These are phyloP conservation scores for Parambassis ranga DNA, from an alignment of 2,797 vertebrate genomes.

Conservation along the genomic window DNA sequence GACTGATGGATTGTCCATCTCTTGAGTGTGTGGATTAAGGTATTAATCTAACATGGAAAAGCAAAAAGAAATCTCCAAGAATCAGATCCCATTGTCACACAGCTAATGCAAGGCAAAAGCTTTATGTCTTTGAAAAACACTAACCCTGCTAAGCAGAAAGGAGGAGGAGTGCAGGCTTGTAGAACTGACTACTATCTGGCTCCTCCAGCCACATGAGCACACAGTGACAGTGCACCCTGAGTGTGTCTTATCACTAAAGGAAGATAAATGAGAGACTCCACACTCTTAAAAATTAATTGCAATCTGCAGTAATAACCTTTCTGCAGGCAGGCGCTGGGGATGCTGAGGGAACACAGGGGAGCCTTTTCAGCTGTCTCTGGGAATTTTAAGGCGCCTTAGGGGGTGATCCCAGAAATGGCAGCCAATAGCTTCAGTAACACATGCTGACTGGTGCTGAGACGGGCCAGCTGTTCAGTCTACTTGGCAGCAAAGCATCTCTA, in stretches of 20 bases:
- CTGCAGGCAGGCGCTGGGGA: constrained; percentile 41
- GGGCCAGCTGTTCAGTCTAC: constrained; percentile 63
- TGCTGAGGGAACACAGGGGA: constrained; percentile 29
- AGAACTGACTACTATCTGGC: constrained; percentile 32
- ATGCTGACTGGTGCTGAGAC: constrained; percentile 56
- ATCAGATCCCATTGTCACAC: constrained; percentile 37
- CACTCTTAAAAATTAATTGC: constrained; percentile 73
- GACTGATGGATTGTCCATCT: constrained; percentile 39
- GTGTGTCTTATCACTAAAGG: constrained; percentile 47
- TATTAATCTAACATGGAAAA: constrained; percentile 34
- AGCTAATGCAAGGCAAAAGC: constrained; percentile 33
- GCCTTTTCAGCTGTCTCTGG: constrained; percentile 47
- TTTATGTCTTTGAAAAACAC: constrained; percentile 32
- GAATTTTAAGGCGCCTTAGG: constrained; percentile 50
- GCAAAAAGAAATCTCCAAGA: constrained; percentile 29
- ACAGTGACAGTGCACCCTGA: constrained; percentile 15
- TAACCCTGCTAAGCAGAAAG: constrained; percentile 27
- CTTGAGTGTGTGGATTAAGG: constrained; percentile 45
- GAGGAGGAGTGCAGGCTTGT: constrained; percentile 1
- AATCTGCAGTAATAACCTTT: constrained; percentile 68
- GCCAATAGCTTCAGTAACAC: constrained; percentile 53
- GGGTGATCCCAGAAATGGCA: constrained; percentile 55
- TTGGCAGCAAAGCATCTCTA: constrained; percentile 43
- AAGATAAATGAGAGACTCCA: constrained; percentile 69
- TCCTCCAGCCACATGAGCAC: constrained; percentile 45